Percentiles rank a stretch among this genome's conserved stretches.
Evolutionary conservation across 2,888 invertebrate genomes (phyloP).

Genomic region (Didymodactylos carnosus): DNA sequence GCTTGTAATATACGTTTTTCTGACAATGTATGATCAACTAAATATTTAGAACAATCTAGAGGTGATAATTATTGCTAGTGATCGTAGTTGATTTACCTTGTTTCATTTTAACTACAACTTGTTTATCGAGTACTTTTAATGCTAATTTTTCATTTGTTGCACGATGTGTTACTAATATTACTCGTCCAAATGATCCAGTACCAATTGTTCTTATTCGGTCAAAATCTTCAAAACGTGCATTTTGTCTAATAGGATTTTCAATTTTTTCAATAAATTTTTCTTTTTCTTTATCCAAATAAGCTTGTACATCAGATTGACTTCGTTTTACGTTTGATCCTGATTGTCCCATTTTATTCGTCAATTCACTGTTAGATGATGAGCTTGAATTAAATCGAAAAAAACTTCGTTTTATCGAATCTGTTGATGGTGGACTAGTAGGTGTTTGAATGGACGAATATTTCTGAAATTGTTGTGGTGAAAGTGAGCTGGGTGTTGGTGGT

Average conservation of each 20-base stretch:
- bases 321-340: neutral
- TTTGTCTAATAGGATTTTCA: neutral
- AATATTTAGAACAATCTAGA: too few species aligned
- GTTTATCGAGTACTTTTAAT: conserved; percentile 10
- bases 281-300: neutral
- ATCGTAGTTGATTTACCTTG: too few species aligned
- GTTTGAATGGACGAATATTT: too few species aligned
- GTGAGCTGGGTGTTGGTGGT: too few species aligned
- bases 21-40: conserved; percentile 10
- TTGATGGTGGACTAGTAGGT: too few species aligned
- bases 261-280: neutral
- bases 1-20: conserved; percentile 9
- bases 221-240: conserved; percentile 6
- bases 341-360: neutral
- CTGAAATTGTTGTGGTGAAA: too few species aligned
- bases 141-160: neutral
- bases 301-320: neutral
- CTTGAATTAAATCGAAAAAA: neutral
- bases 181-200: conserved; percentile 9
- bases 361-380: too few species aligned
- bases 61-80: too few species aligned
- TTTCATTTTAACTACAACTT: conserved; percentile 13
- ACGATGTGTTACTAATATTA: neutral
- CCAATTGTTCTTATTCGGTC: conserved; percentile 7
- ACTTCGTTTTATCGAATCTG: neutral